Evolutionary conservation across 1,140 invertebrate species (phyloP), one percentile per base, ranked within the genome.

Genomic region (Caenorhabditis tropicalis): DNA sequence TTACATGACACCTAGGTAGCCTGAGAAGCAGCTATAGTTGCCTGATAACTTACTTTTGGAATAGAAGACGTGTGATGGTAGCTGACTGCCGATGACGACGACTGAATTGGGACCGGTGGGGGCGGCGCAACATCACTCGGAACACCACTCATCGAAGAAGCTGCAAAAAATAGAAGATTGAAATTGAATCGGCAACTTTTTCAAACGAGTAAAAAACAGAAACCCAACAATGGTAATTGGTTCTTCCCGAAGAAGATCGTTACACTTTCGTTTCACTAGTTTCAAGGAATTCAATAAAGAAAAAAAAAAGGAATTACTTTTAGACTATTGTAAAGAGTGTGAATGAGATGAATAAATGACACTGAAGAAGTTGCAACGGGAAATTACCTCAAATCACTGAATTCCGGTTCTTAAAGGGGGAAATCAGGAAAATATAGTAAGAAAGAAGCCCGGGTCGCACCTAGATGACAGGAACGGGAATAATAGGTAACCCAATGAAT

Each of bases 141-240:
- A 74, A 74, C 65, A 74, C 65, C 65, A 74, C 65, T 74, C 65
- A 74, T 74, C 43, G 65, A 46, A 74, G 65, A 74, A 74, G 65
- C 65, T 74, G 65, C 21, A 74, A 74, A 74, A 43, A 24, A 24
- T 24, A 46, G 33, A 43, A 74, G 36, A 43, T 36, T 43, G 12
- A 4, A 65, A 46, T 43, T 74, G 29, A 2, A 24, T 74, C 65
- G 65, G 36, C 65, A 74, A 74, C 65, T 74, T 74, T 74, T 74
- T 74, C 5, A 43, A 36, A 36, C 27, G 7, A 74, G 9, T 10
- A 74, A 39, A 74, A 43, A 39, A 74, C 36, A 74, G 43, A 74
- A 43, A 33, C 43, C 24, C 33, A 43, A 43, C 65, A 74, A 74
- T 74, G n/a, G 65, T 74, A 43, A 74, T 74, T 74, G 65, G 65